Base-by-base conservation (phyloP, 2,797 vertebrate species). In the Loris lydekkerianus region DNA sequence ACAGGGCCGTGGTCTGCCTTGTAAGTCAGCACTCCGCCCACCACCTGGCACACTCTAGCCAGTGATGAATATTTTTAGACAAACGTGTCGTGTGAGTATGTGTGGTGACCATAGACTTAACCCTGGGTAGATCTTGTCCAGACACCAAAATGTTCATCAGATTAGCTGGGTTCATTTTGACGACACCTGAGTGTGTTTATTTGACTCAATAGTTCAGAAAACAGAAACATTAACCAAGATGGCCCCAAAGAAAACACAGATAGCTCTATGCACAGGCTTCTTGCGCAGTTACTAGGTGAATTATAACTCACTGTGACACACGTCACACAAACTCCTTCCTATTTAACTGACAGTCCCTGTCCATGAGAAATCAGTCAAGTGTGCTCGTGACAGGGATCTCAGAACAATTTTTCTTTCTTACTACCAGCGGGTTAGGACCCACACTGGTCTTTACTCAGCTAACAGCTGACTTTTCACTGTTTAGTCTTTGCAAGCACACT, bases 261-360 rank as follows among this genome's bases (percentile, higher is more conserved):
- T 46, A 90, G 37, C 23, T 77, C 27, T 37, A 46, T 10, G 5
- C 29, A 86, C 4, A 56, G 0, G 15, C 53, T 95, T 93, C 37
- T 37, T 91, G 81, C 80, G 89, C 13, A 61, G 67, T 70, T 78
- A 73, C 37, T 34, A 82, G 27, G 76, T 76, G 94, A 69, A 91
- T 13, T 91, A 72, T 67, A 92, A 76, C 25, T 95, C 60, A 92
- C 69, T 77, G 63, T 77, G 65, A 89, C 83, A 95, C 20, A 23
- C 61, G 89, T 63, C 67, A 81, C 53, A 77, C 17, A 94, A 40
- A 83, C 43, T 78, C 84, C 87, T 86, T 84, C 92, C 92, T 88
- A 82, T 34, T 96, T 94, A 58, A 77, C 29, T 17, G 58, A 75
- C 18, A 83, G 49, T 65, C 60, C 43, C 15, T 96, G 61, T 72